A percentile compares a stretch with the other conserved stretches of the same genome.
These are phyloP conservation scores for Hypsopygia costalis DNA, from an alignment of 2,888 invertebrate genomes.

Conservation along the genomic window DNA sequence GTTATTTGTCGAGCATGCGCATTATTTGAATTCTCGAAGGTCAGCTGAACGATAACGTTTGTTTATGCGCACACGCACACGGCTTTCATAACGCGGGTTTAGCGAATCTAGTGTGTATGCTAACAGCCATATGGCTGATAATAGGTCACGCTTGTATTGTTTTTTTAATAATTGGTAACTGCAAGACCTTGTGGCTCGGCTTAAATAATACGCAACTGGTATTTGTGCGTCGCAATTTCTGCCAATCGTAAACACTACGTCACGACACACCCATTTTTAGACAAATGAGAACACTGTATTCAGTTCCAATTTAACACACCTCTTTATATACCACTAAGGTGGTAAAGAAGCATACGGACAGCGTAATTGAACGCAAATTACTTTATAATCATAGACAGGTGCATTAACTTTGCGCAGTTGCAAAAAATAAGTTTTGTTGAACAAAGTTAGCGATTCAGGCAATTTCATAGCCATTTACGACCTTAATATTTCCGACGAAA, in stretches of 20 bases:
- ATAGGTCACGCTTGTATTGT: slow-evolving; percentile 30
- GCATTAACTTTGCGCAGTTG: too few relatives aligned
- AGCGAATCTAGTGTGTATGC: slow-evolving; percentile 14
- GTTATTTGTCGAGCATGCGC: slow-evolving; percentile 28
- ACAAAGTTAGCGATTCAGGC: too few relatives aligned
- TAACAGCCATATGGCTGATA: slow-evolving; percentile 44
- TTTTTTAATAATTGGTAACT: slow-evolving; percentile 38
- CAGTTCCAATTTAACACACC: neutral
- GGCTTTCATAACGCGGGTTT: slow-evolving; percentile 14
- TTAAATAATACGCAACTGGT: slow-evolving; percentile 69
- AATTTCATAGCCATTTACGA: too few relatives aligned
- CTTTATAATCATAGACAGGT: too few relatives aligned
- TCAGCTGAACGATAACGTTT: slow-evolving; percentile 47
- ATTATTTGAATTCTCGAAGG: slow-evolving; percentile 41
- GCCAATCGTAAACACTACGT: slow-evolving; percentile 57
- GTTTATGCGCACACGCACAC: slow-evolving; percentile 37
- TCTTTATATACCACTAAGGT: too few relatives aligned
- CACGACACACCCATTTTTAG: slow-evolving; percentile 75
- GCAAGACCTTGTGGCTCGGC: slow-evolving; percentile 51
- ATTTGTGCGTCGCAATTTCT: slow-evolving; percentile 37
- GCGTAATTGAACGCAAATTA: too few relatives aligned
- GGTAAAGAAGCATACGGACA: too few relatives aligned
- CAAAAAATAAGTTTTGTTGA: too few relatives aligned
- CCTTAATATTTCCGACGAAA: too few relatives aligned
- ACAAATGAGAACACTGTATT: slow-evolving; percentile 62